These are phyloP conservation scores for Labeo calbasu DNA, from an alignment of 2,797 vertebrate species.

Conservation along the genomic window DNA sequence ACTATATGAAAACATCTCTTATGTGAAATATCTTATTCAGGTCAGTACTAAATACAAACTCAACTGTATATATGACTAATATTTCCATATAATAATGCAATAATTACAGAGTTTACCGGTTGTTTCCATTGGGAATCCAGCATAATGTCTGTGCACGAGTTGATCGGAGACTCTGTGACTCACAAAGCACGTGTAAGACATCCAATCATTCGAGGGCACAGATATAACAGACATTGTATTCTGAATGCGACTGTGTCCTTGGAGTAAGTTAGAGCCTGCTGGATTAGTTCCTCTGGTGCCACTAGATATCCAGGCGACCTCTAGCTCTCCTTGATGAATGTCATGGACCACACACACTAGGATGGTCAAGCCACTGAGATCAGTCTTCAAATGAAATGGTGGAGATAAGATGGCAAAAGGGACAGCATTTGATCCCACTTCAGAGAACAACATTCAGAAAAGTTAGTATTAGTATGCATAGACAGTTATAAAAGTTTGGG, in stretches of 20 bases:
- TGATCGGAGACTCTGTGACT: constrained; percentile 63
- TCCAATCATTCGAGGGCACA: constrained; percentile 72
- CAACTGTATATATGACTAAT: background rate
- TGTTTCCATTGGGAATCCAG: constrained; percentile 36
- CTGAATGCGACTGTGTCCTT: constrained; percentile 52
- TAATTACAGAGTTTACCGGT: constrained; percentile 31
- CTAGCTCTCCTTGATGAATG: constrained; percentile 69
- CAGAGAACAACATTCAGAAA: background rate
- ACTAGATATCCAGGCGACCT: constrained; percentile 73
- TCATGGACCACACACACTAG: constrained; percentile 79
- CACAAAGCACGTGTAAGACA: constrained; percentile 76
- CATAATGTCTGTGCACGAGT: constrained; percentile 54
- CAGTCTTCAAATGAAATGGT: constrained; percentile 76
- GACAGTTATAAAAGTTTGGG: background rate
- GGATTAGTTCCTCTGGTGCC: constrained; percentile 31
- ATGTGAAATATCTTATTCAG: too few relatives aligned
- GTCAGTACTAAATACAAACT: too few relatives aligned
- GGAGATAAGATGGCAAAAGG: constrained; percentile 69
- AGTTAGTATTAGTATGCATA: background rate
- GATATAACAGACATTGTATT: constrained; percentile 69
- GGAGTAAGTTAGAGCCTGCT: constrained; percentile 55
- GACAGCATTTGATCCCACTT: constrained; percentile 31
- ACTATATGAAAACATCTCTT: too few relatives aligned
- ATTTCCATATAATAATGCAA: background rate
- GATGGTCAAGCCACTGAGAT: constrained; percentile 73